Base-by-base conservation (phyloP, 2,888 invertebrate genomes). In the Chirona hameri region DNA sequence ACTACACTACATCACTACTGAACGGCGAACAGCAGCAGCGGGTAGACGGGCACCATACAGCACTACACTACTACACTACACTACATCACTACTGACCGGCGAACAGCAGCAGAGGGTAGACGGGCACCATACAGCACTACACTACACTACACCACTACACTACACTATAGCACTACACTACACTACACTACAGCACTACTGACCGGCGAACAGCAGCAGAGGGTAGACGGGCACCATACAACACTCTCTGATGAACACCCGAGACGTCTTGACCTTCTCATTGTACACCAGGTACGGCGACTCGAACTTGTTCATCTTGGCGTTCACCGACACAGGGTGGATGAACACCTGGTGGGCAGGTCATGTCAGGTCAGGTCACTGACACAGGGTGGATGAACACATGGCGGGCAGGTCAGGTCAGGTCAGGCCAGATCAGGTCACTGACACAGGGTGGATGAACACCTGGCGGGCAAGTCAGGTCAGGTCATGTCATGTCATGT, bases 301-400 rank as follows among this genome's bases (percentile, higher is more conserved):
- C 15, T 91, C 89, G 87, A 92, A 95, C 86, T 91, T 89, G 0
- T 91, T 91, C 0, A 92, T 89, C 15, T 88, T 89, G 4, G 92
- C 91, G 87, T 94, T 93, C 0, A 97, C 91, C 27, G 96, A 96
- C 85, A 93, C 93, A 0, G 94, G 95, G 88, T 97, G 96, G 29
- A 96, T 87, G 5, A 88, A 85, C 0, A 94, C 92, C 14, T 90
- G 84, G 60, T 86, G 85, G 65, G 7, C 4, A 80, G 27, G 24
- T 60, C 24, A 60, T 1, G 60, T 21, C 18, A 60, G 24, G 55
- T 55, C 27, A 69, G 39, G 39, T 39, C 39, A 39, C 39, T 7
- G 39, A 39, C 39, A 39, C 39, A 39, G 7, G 7, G 39, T 10
- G 69, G 21, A 55, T 55, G 55, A 55, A 12, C 55, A 55, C 55